Evolutionary conservation across 2,797 vertebrate genomes (phyloP).

Genomic region (Lacerta viridis): DNA sequence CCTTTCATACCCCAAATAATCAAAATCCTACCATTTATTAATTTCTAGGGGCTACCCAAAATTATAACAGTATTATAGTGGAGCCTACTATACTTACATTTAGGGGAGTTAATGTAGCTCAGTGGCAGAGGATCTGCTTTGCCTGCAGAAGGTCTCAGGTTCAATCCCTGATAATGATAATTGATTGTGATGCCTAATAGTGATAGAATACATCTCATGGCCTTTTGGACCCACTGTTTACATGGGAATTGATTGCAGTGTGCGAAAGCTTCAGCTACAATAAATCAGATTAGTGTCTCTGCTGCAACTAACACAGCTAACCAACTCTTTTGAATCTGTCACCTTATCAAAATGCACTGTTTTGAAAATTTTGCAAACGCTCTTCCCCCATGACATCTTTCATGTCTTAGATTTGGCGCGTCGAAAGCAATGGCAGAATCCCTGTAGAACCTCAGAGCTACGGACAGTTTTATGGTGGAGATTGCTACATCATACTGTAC

Average conservation of each 20-base stretch:
- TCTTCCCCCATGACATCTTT: conserved; percentile 13
- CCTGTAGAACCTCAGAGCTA: conserved; percentile 80
- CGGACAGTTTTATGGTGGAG: conserved; percentile 91
- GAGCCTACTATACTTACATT: too few species aligned
- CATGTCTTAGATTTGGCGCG: conserved; percentile 89
- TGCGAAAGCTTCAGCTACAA: background rate
- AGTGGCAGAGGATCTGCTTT: too few species aligned
- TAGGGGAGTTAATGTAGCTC: too few species aligned
- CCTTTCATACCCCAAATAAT: too few species aligned
- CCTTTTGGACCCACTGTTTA: background rate
- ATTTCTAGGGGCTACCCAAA: too few species aligned
- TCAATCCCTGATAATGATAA: background rate
- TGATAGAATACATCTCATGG: background rate
- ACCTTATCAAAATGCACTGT: background rate
- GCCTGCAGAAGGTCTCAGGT: too few species aligned
- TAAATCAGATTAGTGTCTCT: background rate
- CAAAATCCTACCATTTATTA: too few species aligned
- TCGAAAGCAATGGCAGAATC: conserved; percentile 87
- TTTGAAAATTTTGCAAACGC: background rate
- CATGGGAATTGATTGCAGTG: background rate
- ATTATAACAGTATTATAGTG: too few species aligned
- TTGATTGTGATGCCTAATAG: background rate
- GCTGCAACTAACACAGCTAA: background rate
- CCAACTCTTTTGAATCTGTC: background rate
- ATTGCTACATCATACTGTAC: conserved; percentile 94